phyloP scores from a whole-genome alignment of 2,888 invertebrate genomes.

The Tolmerus cingulatus region DNA sequence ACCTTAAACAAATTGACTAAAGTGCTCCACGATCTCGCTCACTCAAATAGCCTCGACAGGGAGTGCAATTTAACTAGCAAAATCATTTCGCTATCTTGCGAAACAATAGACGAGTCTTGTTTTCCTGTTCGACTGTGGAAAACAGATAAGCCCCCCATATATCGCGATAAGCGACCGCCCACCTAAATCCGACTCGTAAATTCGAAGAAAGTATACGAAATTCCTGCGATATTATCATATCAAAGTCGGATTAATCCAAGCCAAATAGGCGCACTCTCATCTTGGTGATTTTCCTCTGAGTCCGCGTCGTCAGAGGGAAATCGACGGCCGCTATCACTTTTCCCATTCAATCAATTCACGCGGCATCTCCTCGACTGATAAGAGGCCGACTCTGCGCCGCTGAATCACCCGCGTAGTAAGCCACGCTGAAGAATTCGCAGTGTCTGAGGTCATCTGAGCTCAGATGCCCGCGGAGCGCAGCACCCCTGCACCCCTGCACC shows the following conservation, averaged over 20 bases:
- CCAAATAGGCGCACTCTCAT: background rate
- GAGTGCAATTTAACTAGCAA: background rate
- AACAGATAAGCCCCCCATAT: background rate
- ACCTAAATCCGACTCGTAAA: background rate
- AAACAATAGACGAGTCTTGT: background rate
- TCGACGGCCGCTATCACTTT: background rate
- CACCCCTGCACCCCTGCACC: background rate
- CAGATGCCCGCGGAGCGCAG: background rate
- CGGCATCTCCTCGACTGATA: background rate
- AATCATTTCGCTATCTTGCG: background rate
- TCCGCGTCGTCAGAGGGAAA: background rate
- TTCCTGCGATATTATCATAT: background rate
- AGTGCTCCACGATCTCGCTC: background rate
- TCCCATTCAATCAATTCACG: background rate
- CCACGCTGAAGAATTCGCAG: background rate
- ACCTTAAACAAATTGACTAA: background rate
- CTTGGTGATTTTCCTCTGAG: background rate
- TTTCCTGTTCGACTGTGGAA: background rate
- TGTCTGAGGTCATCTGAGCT: background rate
- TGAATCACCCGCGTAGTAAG: background rate
- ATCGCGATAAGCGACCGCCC: background rate
- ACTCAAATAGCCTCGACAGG: background rate
- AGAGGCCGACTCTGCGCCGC: background rate
- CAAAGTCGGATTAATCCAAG: background rate
- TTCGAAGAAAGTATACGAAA: background rate